Evolutionary conservation across 2,888 invertebrate genomes (phyloP), one percentile per base, ranked within the genome.

Genomic region (Polydesmus complanatus): DNA sequence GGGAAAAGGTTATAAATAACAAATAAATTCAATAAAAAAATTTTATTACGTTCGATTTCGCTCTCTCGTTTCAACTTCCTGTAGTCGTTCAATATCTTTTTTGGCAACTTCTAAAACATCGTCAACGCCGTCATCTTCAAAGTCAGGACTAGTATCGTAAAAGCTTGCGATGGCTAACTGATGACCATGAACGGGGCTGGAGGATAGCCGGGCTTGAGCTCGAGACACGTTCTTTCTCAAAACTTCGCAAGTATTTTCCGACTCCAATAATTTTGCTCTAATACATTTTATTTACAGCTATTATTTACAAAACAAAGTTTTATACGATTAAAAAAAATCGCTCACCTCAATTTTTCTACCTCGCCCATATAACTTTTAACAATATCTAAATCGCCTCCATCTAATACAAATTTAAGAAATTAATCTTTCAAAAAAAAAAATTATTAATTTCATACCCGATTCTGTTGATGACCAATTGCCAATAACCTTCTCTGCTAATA

Each of bases 321-420:
- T 56, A 60, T 54, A 14, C 22, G 2, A 37, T 21, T 37, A 49
- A 23, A 56, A 21, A 47, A 59, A 37, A 54, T 3, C 57, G 58
- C 64, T 62, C 65, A 75, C 69, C 89, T 80, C 11, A 95, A 75
- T 67, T 91, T 89, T 75, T 95, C 94, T 68, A 94, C 89, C 77
- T 96, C 94, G 69, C 83, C 83, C 57, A 94, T 79, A 73, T 96
- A 96, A 1, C 84, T 86, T 72, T 87, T 84, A 21, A 91, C 80
- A 72, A 88, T 80, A 66, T 82, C 80, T 23, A 67, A 64, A 63
- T 79, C 79, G 47, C 75, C 75, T 61, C 76, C 75, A 18, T 69
- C 68, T 27, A 52, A 58, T 11, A 56, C 37, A 14, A 56, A 21
- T 11, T 47, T 21, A 11, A 47, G 5, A 27, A 56, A 47, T 5